Percentiles rank a stretch among this genome's conserved stretches.
phyloP scores from a whole-genome alignment of 2,888 invertebrate species.

The Pterobdella sp. region DNA sequence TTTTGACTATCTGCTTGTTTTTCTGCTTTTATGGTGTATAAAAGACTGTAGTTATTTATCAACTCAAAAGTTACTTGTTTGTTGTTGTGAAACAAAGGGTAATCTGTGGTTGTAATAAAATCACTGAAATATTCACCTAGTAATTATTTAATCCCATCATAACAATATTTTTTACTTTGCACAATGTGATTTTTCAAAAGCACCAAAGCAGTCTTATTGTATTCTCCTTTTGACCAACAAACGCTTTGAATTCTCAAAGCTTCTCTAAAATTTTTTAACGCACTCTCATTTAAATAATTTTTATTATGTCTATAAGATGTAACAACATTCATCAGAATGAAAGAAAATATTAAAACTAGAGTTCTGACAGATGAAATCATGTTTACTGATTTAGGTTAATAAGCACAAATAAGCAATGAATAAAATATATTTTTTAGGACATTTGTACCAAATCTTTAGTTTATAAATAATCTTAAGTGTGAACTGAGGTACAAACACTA shows the following conservation, averaged over 20 bases:
- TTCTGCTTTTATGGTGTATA: neutral
- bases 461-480: neutral
- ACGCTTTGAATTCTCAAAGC: neutral
- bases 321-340: no score
- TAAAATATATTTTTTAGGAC: neutral
- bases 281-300: neutral
- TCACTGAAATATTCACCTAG: no score
- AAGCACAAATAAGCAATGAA: neutral
- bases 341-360: no score
- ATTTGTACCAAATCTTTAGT: neutral
- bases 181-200: neutral
- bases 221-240: neutral
- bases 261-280: neutral
- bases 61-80: neutral
- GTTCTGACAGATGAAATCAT: no score
- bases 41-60: neutral
- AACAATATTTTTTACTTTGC: neutral
- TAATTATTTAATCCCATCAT: no score
- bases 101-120: no score
- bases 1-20: neutral
- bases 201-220: neutral
- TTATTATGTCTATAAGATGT: no score
- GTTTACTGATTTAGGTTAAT: neutral
- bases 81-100: neutral
- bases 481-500: neutral